Evolutionary conservation across 2,888 invertebrate genomes (phyloP), one percentile per base, ranked within the genome.

Genomic region (Buathra laborator): DNA sequence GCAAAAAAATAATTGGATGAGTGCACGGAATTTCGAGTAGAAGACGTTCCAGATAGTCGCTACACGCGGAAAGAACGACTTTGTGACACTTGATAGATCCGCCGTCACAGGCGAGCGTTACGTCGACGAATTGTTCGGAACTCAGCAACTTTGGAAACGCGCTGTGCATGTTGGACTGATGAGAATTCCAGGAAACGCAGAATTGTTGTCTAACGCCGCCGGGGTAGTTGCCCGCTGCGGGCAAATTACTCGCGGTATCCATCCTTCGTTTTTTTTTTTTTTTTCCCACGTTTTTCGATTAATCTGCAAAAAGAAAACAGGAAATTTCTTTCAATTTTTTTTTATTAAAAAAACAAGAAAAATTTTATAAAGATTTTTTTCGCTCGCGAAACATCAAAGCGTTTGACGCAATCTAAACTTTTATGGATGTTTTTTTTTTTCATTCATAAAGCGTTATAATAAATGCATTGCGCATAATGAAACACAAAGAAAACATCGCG

Each of bases 71-170:
- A 84, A 98, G 94, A 29, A 98, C 97, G 59, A 98, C 95, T 91
- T 97, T 97, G 95, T 98, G 98, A 92, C 98, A 98, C 89, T 97
- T 97, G 89, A 97, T 95, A 94, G 97, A 97, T 67, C 97, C 96
- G 0, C 97, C 97, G 94, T 98, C 98, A 92, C 98, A 98, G 12
- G 98, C 98, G 76, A 98, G 94, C 1, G 98, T 98, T 70, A 98
- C 98, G 94, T 98, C 98, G 1, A 98, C 97, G 93, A 98, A 98
- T 93, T 97, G 96, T 93, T 97, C 97, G 9, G 96, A 96, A 51
- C 96, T 96, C 19, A 97, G 95, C 56, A 97, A 94, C 70, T 96
- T 96, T 2, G 97, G 97, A 93, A 97, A 97, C 75, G 97, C 97
- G 88, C 96, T 96, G 92, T 96, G 97, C 94, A 97, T 95, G 92